Conservation (phyloP, 2,888 invertebrate genomes). For the Agapostemon virescens region DNA sequence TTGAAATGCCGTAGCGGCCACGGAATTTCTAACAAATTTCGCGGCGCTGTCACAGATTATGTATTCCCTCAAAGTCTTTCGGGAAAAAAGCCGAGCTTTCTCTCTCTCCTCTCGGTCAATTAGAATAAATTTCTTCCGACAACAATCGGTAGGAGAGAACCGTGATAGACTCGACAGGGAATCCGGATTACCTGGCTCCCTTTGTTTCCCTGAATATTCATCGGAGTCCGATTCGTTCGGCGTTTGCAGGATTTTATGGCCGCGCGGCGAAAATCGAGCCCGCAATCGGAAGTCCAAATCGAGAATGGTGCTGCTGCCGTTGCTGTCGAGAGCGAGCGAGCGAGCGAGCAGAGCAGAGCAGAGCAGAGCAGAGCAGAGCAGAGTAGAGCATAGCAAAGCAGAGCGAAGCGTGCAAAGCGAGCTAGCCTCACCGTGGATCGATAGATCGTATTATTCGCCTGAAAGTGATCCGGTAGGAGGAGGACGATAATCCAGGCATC, state of each 20-base stretch:
- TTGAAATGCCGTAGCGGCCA: background rate
- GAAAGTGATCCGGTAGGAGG: conserved; percentile 28
- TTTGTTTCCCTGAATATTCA: conserved; percentile 52
- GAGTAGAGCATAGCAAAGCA: no score
- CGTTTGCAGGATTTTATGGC: conserved; percentile 41
- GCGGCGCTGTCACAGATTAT: background rate
- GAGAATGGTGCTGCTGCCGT: background rate
- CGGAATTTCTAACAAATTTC: conserved; percentile 5
- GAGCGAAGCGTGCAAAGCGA: background rate
- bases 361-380: no score
- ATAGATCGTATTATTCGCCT: conserved; percentile 37
- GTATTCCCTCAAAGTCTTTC: background rate
- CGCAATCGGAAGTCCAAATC: conserved; percentile 38
- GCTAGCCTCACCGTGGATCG: conserved; percentile 24
- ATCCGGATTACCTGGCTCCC: conserved; percentile 44
- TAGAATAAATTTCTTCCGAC: conserved; percentile 43
- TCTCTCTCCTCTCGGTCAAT: conserved; percentile 7
- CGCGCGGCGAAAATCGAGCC: conserved; percentile 15
- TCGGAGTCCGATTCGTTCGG: conserved; percentile 33
- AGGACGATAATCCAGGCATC: conserved; percentile 42
- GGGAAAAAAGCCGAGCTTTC: background rate
- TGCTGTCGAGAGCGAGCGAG: background rate
- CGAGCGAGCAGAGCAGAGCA: no score
- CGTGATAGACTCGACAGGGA: conserved; percentile 36
- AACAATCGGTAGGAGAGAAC: conserved; percentile 25